Evolutionary conservation across 2,888 invertebrate species (phyloP), one percentile per base, ranked within the genome.

Genomic region (Heliconius ismenius): DNA sequence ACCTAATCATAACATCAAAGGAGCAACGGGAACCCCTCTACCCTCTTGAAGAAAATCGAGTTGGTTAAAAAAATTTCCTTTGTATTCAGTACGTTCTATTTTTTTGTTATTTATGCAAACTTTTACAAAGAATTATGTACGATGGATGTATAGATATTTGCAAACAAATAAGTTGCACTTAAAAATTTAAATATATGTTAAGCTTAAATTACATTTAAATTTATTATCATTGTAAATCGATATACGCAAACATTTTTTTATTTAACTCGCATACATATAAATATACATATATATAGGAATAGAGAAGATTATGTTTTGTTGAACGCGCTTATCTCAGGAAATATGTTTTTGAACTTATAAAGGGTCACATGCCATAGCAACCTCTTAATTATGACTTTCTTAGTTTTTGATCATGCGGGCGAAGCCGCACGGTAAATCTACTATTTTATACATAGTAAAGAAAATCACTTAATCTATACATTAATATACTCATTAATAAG

Each of bases 1-100:
- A 88, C 86, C 85, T 86, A 88, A 90, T 90, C 86, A 87, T 88
- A 84, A 84, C 83, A 85, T 87, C 86, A 88, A 87, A 85, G 85
- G 75, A 69, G 65, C 79, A 82, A 79, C 84, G 84, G 83, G 82
- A 81, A 81, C 81, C 79, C 76, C 74, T 58, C n/a, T 76, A 74
- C 79, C 81, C 81, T 80, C 82, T 79, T 76, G 63, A 73, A 79
- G 80, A 81, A 79, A 82, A 82, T 78, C 76, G 77, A 78, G 80
- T 81, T 83, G 79, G 81, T 80, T 78, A 82, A 80, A 83, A 79
- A 80, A 78, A 81, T 74, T 76, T 62, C 74, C 78, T 76, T 78
- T 76, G 72, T 76, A 28, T 28, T 67, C 63, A 63, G 13, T 39
- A 26, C 39, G 43, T 43, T 1, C 26, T 26, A 62, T 58, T 70